phyloP scores from a whole-genome alignment of 30 jellyfish, hydroid and myxozoan species.

The Morbakka virulenta region DNA sequence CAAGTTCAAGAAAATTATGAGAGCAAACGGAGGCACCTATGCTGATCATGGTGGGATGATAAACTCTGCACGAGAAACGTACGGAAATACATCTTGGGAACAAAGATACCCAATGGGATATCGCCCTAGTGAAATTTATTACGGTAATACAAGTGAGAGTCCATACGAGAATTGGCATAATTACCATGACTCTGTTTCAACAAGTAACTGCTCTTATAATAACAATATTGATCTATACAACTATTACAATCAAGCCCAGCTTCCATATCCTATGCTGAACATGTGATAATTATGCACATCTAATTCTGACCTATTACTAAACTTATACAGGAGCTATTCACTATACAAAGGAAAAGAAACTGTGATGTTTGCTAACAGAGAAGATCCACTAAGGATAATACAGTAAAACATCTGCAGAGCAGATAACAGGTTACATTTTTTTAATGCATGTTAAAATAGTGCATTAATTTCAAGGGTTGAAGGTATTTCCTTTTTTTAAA shows the following conservation, averaged over 20 bases:
- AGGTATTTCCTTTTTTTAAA: too few species aligned
- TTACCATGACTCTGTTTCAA: not conserved
- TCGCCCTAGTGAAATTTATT: not conserved
- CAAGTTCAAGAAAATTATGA: slow-evolving; percentile 66
- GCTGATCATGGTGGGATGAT: not conserved
- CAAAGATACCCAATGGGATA: not conserved
- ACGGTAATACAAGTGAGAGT: not conserved
- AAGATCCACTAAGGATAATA: too few species aligned
- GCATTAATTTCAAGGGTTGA: too few species aligned
- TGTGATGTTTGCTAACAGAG: too few species aligned
- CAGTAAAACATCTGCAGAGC: too few species aligned
- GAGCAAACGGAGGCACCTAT: slow-evolving; percentile 23
- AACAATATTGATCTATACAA: not conserved
- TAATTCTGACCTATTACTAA: too few species aligned
- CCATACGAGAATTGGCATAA: not conserved
- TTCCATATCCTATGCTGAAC: not conserved
- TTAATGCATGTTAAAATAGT: too few species aligned
- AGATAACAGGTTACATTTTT: too few species aligned
- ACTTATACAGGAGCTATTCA: too few species aligned
- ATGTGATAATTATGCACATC: too few species aligned
- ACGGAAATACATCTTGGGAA: not conserved
- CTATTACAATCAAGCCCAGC: not conserved
- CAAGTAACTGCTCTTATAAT: not conserved
- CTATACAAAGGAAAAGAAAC: not conserved
- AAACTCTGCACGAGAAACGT: not conserved